These are phyloP conservation scores for Tachina fera DNA, from an alignment of 2,888 invertebrate genomes.

Conservation along the genomic window DNA sequence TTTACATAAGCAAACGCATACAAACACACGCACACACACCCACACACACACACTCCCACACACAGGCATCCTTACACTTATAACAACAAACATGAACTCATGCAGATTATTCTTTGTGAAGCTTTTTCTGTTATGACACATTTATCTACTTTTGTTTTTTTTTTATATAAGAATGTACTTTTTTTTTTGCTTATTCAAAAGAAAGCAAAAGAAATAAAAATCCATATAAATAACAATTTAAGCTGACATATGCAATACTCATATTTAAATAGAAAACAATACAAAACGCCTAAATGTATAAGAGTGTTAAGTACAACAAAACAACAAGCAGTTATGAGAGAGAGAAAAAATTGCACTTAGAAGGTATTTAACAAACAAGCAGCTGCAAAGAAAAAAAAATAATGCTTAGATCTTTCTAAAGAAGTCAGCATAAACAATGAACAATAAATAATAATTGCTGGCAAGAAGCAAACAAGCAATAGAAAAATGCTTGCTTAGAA, in stretches of 20 bases:
- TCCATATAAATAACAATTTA: slow-evolving; percentile 70
- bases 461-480: neutral
- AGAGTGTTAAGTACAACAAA: slow-evolving; percentile 49
- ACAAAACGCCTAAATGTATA: slow-evolving; percentile 62
- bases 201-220: neutral
- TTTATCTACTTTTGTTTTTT: slow-evolving; percentile 64
- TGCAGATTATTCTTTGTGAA: slow-evolving; percentile 25
- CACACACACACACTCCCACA: neutral
- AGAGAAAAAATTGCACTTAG: slow-evolving; percentile 42
- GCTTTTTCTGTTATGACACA: slow-evolving; percentile 60
- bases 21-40: neutral
- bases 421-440: neutral
- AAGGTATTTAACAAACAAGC: slow-evolving; percentile 50
- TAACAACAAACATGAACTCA: neutral
- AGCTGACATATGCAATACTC: slow-evolving; percentile 70
- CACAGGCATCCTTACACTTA: neutral
- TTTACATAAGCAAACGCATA: neutral
- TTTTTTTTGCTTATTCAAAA: neutral
- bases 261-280: slow-evolving; percentile 64
- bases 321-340: slow-evolving; percentile 20
- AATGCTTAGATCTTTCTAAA: slow-evolving; percentile 24
- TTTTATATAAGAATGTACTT: slow-evolving; percentile 3
- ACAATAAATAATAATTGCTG: slow-evolving; percentile 55
- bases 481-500: neutral
- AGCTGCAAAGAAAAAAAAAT: neutral